Percentiles rank a stretch among this genome's conserved stretches.
phyloP scores from a whole-genome alignment of 2,113 vertebrate genomes.

The Ia io region DNA sequence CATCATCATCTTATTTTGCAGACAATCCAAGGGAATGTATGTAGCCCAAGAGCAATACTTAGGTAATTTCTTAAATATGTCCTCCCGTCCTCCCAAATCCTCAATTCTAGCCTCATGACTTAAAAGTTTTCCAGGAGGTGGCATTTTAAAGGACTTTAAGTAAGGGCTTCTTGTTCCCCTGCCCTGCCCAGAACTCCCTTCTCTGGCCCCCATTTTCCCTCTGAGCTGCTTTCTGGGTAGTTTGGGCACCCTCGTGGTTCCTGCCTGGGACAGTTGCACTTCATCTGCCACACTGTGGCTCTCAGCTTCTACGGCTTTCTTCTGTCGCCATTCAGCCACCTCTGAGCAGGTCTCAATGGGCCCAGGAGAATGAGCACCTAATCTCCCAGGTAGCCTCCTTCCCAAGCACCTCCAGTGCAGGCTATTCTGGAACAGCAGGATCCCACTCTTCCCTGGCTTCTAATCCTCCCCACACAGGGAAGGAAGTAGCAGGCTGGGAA shows the following conservation, averaged over 20 bases:
- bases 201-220: too few relatives aligned
- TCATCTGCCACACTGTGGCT: not conserved
- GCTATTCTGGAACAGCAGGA: conserved; percentile 78
- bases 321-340: conserved; percentile 13
- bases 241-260: not conserved
- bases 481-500: conserved; percentile 57
- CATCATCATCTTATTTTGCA: not conserved
- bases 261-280: not conserved
- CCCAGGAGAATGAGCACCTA: conserved; percentile 24
- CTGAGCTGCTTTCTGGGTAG: not conserved
- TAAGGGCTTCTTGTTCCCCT: not conserved
- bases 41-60: not conserved
- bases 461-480: conserved; percentile 80
- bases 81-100: not conserved
- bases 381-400: conserved; percentile 76
- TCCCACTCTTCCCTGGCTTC: conserved; percentile 76
- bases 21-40: not conserved
- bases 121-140: not conserved
- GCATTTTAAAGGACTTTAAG: not conserved
- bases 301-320: not conserved
- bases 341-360: conserved; percentile 54
- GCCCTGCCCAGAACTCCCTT: not conserved
- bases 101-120: not conserved
- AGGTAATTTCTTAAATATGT: not conserved
- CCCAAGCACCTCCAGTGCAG: conserved; percentile 71